These are phyloP conservation scores for Notamacropus eugenii DNA, from an alignment of 2,797 vertebrate genomes.

Conservation along the genomic window DNA sequence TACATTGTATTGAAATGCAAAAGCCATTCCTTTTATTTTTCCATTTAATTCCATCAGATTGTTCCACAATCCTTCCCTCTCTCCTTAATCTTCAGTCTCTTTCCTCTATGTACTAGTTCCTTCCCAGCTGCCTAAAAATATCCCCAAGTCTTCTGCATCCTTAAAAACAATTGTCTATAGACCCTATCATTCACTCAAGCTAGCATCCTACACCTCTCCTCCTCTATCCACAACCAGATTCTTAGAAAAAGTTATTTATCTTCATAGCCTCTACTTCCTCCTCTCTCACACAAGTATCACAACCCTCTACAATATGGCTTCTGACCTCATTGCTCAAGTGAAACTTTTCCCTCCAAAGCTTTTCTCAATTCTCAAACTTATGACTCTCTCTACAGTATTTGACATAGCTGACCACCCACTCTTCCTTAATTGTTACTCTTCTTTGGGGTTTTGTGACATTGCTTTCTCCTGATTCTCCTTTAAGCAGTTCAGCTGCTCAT, in stretches of 20 bases:
- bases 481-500: background rate
- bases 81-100: background rate
- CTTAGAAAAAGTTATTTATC: background rate
- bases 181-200: background rate
- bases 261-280: background rate
- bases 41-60: background rate
- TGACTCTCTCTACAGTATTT: background rate
- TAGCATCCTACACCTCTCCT: background rate
- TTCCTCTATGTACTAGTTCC: background rate
- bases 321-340: background rate
- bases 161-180: constrained; percentile 5
- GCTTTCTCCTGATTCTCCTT: background rate
- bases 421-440: background rate
- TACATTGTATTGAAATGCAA: background rate
- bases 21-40: background rate
- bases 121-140: background rate
- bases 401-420: background rate
- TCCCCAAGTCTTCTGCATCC: background rate
- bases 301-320: background rate
- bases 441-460: background rate
- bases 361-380: background rate
- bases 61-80: background rate
- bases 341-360: background rate
- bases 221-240: constrained; percentile 1
- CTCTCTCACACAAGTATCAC: background rate